Base-by-base conservation (phyloP, 92 coral and sea anemone genomes). In the Metridium senile region DNA sequence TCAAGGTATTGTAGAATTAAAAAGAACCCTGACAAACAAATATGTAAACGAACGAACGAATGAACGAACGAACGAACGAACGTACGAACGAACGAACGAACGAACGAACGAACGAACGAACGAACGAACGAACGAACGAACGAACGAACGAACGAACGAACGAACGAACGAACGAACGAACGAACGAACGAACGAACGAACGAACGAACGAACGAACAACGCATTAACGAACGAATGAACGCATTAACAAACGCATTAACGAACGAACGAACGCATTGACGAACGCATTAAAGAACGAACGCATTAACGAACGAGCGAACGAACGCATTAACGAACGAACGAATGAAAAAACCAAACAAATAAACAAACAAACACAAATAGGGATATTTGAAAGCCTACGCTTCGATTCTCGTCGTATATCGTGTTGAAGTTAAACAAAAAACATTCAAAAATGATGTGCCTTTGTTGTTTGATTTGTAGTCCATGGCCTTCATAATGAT, bases 401-500 rank as follows among this genome's bases (percentile, higher is more conserved):
- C n/a, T n/a, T n/a, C n/a, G n/a, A n/a, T n/a, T n/a, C n/a, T n/a
- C n/a, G n/a, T n/a, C n/a, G n/a, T n/a, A n/a, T n/a, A n/a, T n/a
- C n/a, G n/a, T n/a, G n/a, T n/a, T n/a, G n/a, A n/a, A n/a, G n/a
- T n/a, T n/a, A n/a, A n/a, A n/a, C n/a, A n/a, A n/a, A n/a, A n/a
- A n/a, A n/a, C n/a, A n/a, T n/a, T n/a, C n/a, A n/a, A n/a, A n/a
- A n/a, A n/a, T n/a, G n/a, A n/a, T 39, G 13, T 54, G 3, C 23
- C 3, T 54, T 19, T 54, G 59, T 20, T 54, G 3, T 54, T 54
- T 10, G 16, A 3, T 20, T 16, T 54, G 2, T 71, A 95, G 99
- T 95, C 99, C 46, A 95, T 95, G 99, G 97, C 97, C 11, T 95
- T 95, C 61, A 95, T 95, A 74, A 86, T 95, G 68, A 95, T 95